Base-by-base conservation (phyloP, 2,888 invertebrate genomes). In the Ametastegia equiseti region DNA sequence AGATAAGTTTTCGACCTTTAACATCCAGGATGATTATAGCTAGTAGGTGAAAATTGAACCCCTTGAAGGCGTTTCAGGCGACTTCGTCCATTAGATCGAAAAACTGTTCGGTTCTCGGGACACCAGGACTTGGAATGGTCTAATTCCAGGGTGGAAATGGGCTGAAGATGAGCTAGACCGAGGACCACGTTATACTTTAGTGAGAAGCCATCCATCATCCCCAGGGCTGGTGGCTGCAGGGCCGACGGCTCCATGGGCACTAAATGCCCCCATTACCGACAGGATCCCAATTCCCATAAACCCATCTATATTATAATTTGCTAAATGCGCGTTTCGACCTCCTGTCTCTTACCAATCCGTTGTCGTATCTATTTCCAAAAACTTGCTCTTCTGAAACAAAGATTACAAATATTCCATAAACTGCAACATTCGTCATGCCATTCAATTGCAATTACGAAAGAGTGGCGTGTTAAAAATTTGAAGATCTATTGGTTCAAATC, bases 301-400 rank as follows among this genome's bases (percentile, higher is more conserved):
- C 78, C 60, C 78, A 78, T 78, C 78, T 78, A 78, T 78, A 78
- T 78, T 78, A 60, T 78, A 78, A 78, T 78, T 78, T 78, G 78
- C 78, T 78, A 45, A 60, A 78, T 19, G 63, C 78, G 36, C 78
- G 60, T 11, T 63, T 42, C 42, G 78, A 78, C 57, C 78, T 63
- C 13, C 42, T 9, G 45, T 23, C n/a, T 47, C 19, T 71, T 73
- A 13, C 47, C 6, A 6, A 71, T 71, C 71, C 15, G 5, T 15
- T 27, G 47, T 71, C 45, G 30, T 3, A n/a, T n/a, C 15, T 15
- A 15, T 11, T 60, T 30, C 15, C 60, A 60, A 30, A 60, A 11
- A 60, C 30, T 30, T 30, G 3, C 30, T 30, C 4, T 13, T 60
- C 15, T 60, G 3, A 30, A 11, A 57, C 4, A 11, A 57, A 9